phyloP scores from a whole-genome alignment of 2,888 invertebrate genomes.

The Teleiodes luculella region DNA sequence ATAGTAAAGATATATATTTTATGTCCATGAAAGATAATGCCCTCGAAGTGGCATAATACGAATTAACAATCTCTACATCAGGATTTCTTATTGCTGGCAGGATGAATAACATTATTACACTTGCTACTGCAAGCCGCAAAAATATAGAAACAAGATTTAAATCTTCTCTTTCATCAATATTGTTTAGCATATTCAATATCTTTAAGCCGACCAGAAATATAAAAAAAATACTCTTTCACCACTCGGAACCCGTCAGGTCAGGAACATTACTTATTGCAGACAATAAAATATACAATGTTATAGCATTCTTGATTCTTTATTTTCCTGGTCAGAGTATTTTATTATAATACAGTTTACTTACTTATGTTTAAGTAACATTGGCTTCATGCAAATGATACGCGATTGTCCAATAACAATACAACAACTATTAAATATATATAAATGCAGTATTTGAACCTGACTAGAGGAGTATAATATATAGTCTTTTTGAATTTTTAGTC shows the following conservation, averaged over 20 bases:
- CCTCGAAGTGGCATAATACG: no score
- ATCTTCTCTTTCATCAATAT: neutral
- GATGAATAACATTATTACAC: neutral
- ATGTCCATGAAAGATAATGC: no score
- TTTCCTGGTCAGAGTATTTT: conserved; percentile 12
- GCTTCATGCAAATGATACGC: conserved; percentile 68
- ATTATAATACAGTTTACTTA: conserved; percentile 14
- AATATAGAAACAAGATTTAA: neutral
- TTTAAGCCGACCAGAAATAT: conserved; percentile 9
- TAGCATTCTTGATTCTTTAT: conserved; percentile 9
- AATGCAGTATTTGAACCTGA: conserved; percentile 65
- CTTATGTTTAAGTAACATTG: neutral
- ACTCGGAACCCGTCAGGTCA: conserved; percentile 10
- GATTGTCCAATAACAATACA: neutral
- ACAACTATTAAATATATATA: conserved; percentile 63
- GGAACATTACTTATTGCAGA: conserved; percentile 24
- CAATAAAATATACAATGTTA: conserved; percentile 43
- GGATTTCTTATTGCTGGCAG: no score
- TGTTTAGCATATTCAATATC: neutral
- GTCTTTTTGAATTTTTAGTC: conserved; percentile 6
- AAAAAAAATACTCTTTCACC: neutral
- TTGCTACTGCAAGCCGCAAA: neutral
- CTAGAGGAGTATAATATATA: conserved; percentile 73
- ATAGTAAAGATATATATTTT: neutral
- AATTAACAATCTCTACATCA: no score